phyloP scores from a whole-genome alignment of 2,888 invertebrate species.

The Amiota communis region DNA sequence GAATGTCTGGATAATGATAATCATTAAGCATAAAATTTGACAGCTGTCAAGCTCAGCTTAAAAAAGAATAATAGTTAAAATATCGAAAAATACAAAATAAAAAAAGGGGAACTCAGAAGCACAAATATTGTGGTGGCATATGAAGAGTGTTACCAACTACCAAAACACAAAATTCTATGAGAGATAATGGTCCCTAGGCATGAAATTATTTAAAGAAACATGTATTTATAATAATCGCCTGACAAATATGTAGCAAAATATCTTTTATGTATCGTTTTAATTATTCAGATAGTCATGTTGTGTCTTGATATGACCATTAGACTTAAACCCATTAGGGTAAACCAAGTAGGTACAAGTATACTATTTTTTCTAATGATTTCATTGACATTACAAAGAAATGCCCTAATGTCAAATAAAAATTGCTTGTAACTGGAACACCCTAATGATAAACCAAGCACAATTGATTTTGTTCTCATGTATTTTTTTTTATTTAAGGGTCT shows the following conservation, averaged over 20 bases:
- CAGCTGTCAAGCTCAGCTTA: constrained; percentile 15
- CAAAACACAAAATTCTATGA: background rate
- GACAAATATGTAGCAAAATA: background rate
- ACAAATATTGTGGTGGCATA: background rate
- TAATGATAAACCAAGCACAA: too few species aligned
- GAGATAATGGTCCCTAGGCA: background rate
- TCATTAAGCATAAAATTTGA: constrained; percentile 23
- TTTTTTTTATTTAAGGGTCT: background rate
- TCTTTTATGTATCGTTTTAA: background rate
- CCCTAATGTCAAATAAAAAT: too few species aligned
- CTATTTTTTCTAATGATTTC: too few species aligned
- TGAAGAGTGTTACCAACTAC: constrained; percentile 21
- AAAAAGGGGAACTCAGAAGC: background rate
- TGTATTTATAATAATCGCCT: background rate
- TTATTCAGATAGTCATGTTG: background rate
- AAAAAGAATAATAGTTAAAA: constrained; percentile 15
- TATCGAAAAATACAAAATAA: background rate
- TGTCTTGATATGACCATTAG: background rate
- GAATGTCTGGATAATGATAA: constrained; percentile 7
- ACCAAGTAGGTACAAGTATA: too few species aligned
- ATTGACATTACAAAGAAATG: too few species aligned
- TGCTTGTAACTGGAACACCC: too few species aligned
- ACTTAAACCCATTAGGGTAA: too few species aligned
- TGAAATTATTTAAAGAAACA: background rate
- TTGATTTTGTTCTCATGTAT: background rate